Percentiles rank a stretch among this genome's conserved stretches.
phyloP scores from a whole-genome alignment of 2,888 invertebrate genomes.

The Aromia moschata region DNA sequence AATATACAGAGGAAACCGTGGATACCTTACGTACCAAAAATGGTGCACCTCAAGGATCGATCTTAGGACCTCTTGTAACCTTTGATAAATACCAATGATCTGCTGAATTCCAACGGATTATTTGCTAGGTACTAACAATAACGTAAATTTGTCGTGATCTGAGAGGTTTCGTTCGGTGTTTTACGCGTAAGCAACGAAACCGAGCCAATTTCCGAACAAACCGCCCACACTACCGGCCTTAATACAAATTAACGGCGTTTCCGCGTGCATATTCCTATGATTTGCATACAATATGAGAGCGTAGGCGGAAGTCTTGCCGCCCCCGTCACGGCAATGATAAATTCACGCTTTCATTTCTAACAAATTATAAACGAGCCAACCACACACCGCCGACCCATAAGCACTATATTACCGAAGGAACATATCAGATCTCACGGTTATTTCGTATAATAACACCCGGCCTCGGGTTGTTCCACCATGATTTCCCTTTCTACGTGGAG shows the following conservation, averaged over 20 bases:
- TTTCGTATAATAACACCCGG: conserved; percentile 41
- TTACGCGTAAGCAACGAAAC: no score
- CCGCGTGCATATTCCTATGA: conserved; percentile 50
- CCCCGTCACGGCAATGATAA: conserved; percentile 49
- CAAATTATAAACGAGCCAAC: conserved; percentile 51
- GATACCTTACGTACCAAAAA: no score
- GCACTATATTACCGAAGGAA: conserved; percentile 36
- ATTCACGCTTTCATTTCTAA: conserved; percentile 49
- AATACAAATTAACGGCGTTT: conserved; percentile 49
- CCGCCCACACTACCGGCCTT: conserved; percentile 4
- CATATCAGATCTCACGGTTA: conserved; percentile 44
- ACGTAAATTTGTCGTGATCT: no score
- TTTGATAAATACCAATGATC: no score
- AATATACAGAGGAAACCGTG: no score
- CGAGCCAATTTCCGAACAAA: background rate
- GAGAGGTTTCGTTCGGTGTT: no score
- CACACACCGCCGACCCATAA: conserved; percentile 38
- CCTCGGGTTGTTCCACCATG: conserved; percentile 39
- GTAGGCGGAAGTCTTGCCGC: conserved; percentile 52
- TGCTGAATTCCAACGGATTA: no score
- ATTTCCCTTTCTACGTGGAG: conserved; percentile 34
- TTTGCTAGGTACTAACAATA: no score
- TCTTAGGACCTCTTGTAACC: no score
- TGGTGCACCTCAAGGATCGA: no score
- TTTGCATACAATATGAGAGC: conserved; percentile 52